Evolutionary conservation across 2,797 vertebrate species (phyloP).

Genomic region (Clamator glandarius): DNA sequence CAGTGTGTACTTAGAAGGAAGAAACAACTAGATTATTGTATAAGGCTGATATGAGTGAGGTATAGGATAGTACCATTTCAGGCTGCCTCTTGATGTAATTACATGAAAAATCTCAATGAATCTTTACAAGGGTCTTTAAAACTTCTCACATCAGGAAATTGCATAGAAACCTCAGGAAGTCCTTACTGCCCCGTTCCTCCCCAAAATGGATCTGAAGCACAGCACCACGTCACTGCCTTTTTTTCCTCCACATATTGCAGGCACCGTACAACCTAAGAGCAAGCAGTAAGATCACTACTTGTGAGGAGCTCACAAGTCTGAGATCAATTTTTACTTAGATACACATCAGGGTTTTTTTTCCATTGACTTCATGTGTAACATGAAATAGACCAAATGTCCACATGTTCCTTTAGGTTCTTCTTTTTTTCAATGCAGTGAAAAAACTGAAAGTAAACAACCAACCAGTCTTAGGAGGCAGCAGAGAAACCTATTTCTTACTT

Average conservation of each 20-base stretch:
- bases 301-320: neutral
- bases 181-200: neutral
- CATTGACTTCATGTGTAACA: neutral
- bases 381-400: neutral
- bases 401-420: neutral
- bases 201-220: neutral
- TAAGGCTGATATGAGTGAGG: neutral
- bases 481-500: neutral
- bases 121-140: neutral
- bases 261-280: neutral
- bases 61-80: neutral
- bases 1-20: neutral
- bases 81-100: neutral
- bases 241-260: neutral
- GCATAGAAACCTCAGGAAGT: neutral
- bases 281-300: neutral
- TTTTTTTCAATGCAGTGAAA: neutral
- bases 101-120: neutral
- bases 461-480: neutral
- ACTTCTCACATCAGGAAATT: neutral
- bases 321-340: neutral
- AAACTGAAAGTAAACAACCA: neutral
- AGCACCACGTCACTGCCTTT: neutral
- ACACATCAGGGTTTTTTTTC: neutral
- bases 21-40: constrained; percentile 2